Evolutionary conservation across 2,888 invertebrate species (phyloP).

Genomic region (Drosophila mayaguana): DNA sequence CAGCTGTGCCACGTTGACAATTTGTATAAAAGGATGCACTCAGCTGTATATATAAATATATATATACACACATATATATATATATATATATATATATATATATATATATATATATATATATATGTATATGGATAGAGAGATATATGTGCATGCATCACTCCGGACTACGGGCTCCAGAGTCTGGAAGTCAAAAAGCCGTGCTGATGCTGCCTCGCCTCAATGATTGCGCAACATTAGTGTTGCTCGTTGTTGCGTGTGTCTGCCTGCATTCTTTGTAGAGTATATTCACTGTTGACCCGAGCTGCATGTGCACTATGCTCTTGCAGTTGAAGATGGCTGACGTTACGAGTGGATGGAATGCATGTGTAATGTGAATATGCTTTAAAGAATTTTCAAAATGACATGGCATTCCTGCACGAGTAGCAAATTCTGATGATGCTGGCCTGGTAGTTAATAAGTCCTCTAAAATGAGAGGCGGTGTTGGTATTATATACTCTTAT

Average conservation of each 20-base stretch:
- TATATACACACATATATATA: background rate
- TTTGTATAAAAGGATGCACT: constrained; percentile 75
- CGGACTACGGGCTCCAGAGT: constrained; percentile 3
- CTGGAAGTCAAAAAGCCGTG: constrained; percentile 11
- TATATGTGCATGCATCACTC: constrained; percentile 5
- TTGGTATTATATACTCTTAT: too few species aligned
- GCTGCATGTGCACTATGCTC: constrained; percentile 11
- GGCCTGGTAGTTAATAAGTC: background rate
- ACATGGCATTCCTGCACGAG: background rate
- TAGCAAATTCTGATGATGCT: background rate
- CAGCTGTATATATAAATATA: constrained; percentile 38
- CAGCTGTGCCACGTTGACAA: constrained; percentile 57
- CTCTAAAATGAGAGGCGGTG: too few species aligned
- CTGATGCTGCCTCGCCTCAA: constrained; percentile 42
- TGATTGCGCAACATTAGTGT: constrained; percentile 60
- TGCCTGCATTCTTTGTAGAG: constrained; percentile 35
- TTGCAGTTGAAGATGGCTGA: background rate
- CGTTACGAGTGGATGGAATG: background rate
- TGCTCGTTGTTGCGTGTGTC: constrained; percentile 21
- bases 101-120: background rate
- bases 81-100: background rate
- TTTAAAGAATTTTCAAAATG: background rate
- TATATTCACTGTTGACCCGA: constrained; percentile 5
- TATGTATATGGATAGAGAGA: background rate
- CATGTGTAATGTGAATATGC: background rate